Evolutionary conservation across 35 echinoderm and acorn worm species (phyloP).

Genomic region (Apostichopus parvimensis): DNA sequence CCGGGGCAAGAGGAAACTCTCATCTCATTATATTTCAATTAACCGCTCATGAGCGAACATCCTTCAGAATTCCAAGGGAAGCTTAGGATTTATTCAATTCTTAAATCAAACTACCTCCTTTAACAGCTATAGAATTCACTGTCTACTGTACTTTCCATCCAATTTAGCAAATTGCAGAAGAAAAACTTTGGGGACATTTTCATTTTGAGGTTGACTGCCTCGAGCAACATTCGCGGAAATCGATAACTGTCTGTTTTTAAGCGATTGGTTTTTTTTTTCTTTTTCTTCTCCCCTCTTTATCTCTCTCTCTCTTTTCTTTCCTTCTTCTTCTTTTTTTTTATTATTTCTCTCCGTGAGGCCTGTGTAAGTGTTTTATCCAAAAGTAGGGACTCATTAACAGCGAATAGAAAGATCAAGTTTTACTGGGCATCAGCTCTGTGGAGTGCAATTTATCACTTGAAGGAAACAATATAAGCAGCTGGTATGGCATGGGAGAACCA

Average conservation of each 20-base stretch:
- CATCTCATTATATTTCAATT: slow-evolving; percentile 41
- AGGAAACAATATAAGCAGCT: not conserved
- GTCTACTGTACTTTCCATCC: slow-evolving; percentile 47
- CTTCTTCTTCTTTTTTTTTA: too few species aligned
- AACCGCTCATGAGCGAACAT: not conserved
- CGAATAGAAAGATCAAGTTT: not conserved
- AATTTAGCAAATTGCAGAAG: slow-evolving; percentile 40
- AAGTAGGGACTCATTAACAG: not conserved
- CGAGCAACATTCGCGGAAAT: slow-evolving; percentile 17
- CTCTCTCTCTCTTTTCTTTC: too few species aligned
- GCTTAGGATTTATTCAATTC: slow-evolving; percentile 4
- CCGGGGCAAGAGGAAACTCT: not conserved
- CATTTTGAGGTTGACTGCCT: slow-evolving; percentile 34
- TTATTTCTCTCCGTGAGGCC: not conserved
- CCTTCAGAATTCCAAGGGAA: not conserved
- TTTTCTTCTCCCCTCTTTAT: too few species aligned
- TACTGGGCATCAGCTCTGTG: not conserved
- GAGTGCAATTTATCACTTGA: not conserved
- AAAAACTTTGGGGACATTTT: slow-evolving; percentile 43
- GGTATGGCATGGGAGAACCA: not conserved
- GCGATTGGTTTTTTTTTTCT: not conserved
- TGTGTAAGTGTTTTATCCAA: not conserved
- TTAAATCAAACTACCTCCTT: not conserved
- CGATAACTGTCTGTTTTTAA: slow-evolving; percentile 29
- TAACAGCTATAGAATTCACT: not conserved